These are phyloP conservation scores for Hoplostethus atlanticus DNA, from an alignment of 2,797 vertebrate genomes.

Conservation along the genomic window DNA sequence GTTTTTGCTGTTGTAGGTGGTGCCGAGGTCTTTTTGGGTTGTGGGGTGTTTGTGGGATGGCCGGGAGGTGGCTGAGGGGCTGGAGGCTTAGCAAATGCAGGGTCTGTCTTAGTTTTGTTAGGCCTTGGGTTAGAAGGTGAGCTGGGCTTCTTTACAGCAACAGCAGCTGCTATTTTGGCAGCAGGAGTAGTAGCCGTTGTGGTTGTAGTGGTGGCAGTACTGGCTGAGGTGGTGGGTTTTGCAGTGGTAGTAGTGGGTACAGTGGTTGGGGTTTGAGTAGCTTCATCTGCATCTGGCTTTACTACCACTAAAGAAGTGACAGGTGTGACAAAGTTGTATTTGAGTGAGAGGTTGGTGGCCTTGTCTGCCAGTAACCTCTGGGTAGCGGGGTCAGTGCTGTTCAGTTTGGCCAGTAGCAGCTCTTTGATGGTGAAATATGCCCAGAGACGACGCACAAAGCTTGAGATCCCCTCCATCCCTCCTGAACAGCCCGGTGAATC, in stretches of 20 bases:
- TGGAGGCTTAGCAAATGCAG: slow-evolving; percentile 41
- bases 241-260: slow-evolving; percentile 33
- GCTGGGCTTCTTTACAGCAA: slow-evolving; percentile 55
- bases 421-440: slow-evolving; percentile 91
- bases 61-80: slow-evolving; percentile 55
- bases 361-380: slow-evolving; percentile 84
- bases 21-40: slow-evolving; percentile 42
- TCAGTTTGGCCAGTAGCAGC: slow-evolving; percentile 85
- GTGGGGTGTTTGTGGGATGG: slow-evolving; percentile 37
- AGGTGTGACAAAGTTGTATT: slow-evolving; percentile 90
- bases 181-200: slow-evolving; percentile 38
- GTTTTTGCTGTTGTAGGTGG: slow-evolving; percentile 49
- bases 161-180: slow-evolving; percentile 37
- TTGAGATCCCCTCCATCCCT: slow-evolving; percentile 69
- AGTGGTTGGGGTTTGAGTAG: slow-evolving; percentile 60
- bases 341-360: slow-evolving; percentile 88
- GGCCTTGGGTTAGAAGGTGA: slow-evolving; percentile 33
- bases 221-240: slow-evolving; percentile 50
- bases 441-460: slow-evolving; percentile 88
- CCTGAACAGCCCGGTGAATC: slow-evolving; percentile 62
- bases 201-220: slow-evolving; percentile 43
- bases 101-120: slow-evolving; percentile 58
- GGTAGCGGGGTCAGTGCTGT: slow-evolving; percentile 73
- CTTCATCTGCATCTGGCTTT: slow-evolving; percentile 83
- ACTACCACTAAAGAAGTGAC: slow-evolving; percentile 90